Percentiles rank a stretch among this genome's conserved stretches.
These are phyloP conservation scores for Bubalus kerabau DNA, from an alignment of 2,113 vertebrate genomes.

Conservation along the genomic window DNA sequence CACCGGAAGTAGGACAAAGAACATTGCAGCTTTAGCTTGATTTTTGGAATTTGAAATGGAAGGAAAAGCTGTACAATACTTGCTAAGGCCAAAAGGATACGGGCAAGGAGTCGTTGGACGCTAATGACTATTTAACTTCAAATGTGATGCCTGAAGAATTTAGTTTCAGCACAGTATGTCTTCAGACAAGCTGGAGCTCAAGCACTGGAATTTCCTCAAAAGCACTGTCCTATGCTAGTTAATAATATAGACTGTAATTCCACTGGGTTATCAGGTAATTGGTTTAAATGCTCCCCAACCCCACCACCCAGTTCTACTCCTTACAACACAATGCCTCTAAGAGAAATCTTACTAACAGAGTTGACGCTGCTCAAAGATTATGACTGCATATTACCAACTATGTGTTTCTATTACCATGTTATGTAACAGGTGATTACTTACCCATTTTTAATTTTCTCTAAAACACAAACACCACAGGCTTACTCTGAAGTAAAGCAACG, in stretches of 20 bases:
- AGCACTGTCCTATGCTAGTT: background rate
- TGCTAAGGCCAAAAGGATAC: background rate
- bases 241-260: background rate
- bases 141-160: background rate
- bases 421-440: background rate
- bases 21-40: background rate
- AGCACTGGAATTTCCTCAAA: background rate
- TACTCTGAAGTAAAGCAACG: slow-evolving; percentile 25
- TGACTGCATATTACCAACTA: background rate
- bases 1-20: background rate
- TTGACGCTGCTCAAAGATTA: background rate
- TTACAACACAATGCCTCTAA: background rate
- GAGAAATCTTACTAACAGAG: background rate
- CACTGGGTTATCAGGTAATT: background rate
- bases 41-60: background rate
- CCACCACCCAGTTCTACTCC: background rate
- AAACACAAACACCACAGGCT: background rate
- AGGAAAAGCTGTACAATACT: background rate
- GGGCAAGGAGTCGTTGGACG: background rate
- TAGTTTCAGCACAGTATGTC: background rate
- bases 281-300: background rate
- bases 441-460: background rate
- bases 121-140: background rate
- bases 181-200: background rate
- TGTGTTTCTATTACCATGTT: background rate